phyloP scores from a whole-genome alignment of 2,797 vertebrate species.

The Eulemur rubriventer region DNA sequence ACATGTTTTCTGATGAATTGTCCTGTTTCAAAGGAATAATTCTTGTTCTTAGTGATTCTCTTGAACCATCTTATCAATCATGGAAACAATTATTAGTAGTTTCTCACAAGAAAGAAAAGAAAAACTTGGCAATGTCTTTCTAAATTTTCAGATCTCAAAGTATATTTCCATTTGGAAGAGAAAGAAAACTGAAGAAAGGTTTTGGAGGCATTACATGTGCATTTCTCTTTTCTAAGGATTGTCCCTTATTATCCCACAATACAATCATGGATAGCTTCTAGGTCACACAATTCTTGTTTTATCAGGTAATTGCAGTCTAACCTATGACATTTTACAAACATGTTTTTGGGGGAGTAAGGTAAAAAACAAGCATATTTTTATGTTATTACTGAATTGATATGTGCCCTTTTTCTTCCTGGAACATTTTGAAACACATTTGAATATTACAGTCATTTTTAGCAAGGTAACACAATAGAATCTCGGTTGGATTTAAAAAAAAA shows the following conservation, averaged over 20 bases:
- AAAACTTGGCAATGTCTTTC: neutral
- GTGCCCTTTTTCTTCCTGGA: neutral
- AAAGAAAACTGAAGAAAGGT: neutral
- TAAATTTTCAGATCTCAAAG: neutral
- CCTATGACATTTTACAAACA: neutral
- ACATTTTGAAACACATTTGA: neutral
- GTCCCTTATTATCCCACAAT: neutral
- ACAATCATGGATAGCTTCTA: neutral
- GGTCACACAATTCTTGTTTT: neutral
- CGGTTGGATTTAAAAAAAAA: neutral
- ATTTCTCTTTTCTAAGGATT: neutral
- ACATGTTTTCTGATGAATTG: neutral
- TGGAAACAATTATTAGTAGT: neutral
- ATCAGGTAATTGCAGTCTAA: neutral
- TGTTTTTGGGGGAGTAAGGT: rapidly evolving
- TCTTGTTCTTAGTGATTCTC: neutral
- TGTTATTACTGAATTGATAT: neutral
- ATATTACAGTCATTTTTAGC: neutral
- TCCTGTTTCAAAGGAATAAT: neutral
- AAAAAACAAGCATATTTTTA: neutral
- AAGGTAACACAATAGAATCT: neutral
- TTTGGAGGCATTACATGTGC: neutral
- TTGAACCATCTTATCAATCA: neutral
- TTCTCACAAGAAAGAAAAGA: neutral
- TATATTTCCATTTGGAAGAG: neutral